Conservation (phyloP, 2,888 invertebrate species). For the Ceriagrion tenellum region DNA sequence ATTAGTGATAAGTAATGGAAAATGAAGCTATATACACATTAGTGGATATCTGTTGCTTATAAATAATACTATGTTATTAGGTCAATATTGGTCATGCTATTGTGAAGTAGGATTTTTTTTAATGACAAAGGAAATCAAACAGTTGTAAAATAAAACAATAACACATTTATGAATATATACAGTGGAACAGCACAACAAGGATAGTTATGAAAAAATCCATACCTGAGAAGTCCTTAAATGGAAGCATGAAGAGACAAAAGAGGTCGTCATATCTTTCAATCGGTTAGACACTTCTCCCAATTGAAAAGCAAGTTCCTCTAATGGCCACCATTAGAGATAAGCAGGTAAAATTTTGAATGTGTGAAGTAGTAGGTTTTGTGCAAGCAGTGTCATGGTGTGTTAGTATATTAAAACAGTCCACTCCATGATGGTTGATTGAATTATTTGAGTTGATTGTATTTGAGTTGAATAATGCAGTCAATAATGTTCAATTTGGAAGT, state of each 20-base stretch:
- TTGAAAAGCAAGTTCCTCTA: constrained; percentile 69
- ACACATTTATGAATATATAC: constrained; percentile 52
- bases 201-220: constrained; percentile 70
- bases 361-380: constrained; percentile 69
- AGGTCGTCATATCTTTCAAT: constrained; percentile 70
- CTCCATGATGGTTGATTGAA: constrained; percentile 70
- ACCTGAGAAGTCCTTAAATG: constrained; percentile 71
- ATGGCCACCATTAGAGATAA: constrained; percentile 71
- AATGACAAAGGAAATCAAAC: constrained; percentile 53
- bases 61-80: background rate
- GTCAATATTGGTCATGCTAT: constrained; percentile 13
- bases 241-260: constrained; percentile 72
- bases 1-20: constrained; percentile 33
- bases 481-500: constrained; percentile 38
- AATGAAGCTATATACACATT: constrained; percentile 6
- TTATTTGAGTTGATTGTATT: constrained; percentile 19
- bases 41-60: constrained; percentile 26
- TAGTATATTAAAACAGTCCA: constrained; percentile 71
- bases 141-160: constrained; percentile 55
- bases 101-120: background rate
- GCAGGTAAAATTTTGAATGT: constrained; percentile 69
- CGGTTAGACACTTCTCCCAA: constrained; percentile 69
- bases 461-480: constrained; percentile 11
- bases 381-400: constrained; percentile 71
- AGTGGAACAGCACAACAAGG: constrained; percentile 68